These are phyloP conservation scores for Caenorhabditis becei DNA, from an alignment of 2,888 invertebrate genomes.

Conservation along the genomic window DNA sequence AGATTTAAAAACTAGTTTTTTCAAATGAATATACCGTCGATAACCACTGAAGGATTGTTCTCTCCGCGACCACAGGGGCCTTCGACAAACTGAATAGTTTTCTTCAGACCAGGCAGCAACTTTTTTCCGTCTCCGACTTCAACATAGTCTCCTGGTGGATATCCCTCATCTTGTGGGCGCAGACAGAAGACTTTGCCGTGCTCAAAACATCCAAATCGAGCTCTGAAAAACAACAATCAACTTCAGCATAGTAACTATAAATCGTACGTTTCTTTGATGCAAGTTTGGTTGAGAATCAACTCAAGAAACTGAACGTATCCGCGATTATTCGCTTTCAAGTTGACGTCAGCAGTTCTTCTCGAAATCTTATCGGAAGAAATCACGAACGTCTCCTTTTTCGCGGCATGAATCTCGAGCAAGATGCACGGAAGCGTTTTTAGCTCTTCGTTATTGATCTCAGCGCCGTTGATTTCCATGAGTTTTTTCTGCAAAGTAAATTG, in stretches of 20 bases:
- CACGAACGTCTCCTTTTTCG: constrained; percentile 14
- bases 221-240: constrained; percentile 10
- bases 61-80: constrained; percentile 60
- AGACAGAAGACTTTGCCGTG: constrained; percentile 62
- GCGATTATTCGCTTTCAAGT: constrained; percentile 29
- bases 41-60: constrained; percentile 56
- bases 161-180: constrained; percentile 45
- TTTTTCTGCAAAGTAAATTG: constrained; percentile 14
- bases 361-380: constrained; percentile 25
- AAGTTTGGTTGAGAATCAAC: constrained; percentile 51
- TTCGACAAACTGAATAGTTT: constrained; percentile 62
- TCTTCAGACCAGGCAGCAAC: constrained; percentile 61
- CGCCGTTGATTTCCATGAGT: constrained; percentile 20
- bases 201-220: constrained; percentile 54
- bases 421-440: constrained; percentile 16
- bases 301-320: constrained; percentile 49
- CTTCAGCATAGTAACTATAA: not conserved
- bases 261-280: constrained; percentile 56
- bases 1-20: not conserved
- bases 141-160: constrained; percentile 35
- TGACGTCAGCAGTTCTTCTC: constrained; percentile 23
- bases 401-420: constrained; percentile 31
- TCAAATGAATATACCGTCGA: constrained; percentile 47
- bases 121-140: constrained; percentile 65
- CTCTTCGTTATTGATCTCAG: constrained; percentile 4